A percentile compares a stretch with the other conserved stretches of the same genome.
Evolutionary conservation across 2,797 vertebrate species (phyloP).

Genomic region (Borostomias antarcticus): DNA sequence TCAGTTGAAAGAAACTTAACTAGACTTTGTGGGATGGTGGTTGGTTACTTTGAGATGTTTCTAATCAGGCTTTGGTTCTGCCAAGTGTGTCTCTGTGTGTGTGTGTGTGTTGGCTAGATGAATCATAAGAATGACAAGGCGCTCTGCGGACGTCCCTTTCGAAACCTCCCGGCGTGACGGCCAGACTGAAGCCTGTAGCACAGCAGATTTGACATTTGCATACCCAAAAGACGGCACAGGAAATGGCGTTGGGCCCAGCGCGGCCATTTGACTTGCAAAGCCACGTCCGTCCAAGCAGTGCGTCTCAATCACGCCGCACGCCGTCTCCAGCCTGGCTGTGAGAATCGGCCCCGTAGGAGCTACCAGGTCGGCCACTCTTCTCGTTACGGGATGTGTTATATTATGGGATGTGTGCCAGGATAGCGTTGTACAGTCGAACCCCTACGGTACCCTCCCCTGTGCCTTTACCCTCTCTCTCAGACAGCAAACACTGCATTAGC

Average conservation of each 20-base stretch:
- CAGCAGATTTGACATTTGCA: constrained; percentile 73
- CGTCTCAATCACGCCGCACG: too few species aligned
- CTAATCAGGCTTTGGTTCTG: not conserved
- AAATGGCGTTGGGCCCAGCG: constrained; percentile 34
- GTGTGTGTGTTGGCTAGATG: not conserved
- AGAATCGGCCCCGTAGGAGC: too few species aligned
- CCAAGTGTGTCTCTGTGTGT: not conserved
- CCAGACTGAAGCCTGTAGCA: too few species aligned
- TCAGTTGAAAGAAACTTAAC: not conserved
- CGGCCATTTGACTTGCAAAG: constrained; percentile 77
- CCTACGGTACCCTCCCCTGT: constrained; percentile 56
- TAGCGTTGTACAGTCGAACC: constrained; percentile 46
- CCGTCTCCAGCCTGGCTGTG: too few species aligned
- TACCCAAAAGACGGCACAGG: constrained; percentile 65
- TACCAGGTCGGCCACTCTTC: too few species aligned
- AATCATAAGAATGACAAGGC: not conserved
- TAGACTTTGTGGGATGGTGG: not conserved
- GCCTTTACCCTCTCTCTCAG: constrained; percentile 72
- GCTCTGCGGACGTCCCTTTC: not conserved
- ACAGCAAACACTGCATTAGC: constrained; percentile 78
- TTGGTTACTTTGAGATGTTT: not conserved
- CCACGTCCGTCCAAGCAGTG: constrained; percentile 52
- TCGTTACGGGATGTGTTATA: too few species aligned
- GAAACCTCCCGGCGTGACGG: constrained; percentile 8
- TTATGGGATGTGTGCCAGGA: not conserved